These are phyloP conservation scores for Sus cebifrons DNA, from an alignment of 2,797 vertebrate species.

Conservation along the genomic window DNA sequence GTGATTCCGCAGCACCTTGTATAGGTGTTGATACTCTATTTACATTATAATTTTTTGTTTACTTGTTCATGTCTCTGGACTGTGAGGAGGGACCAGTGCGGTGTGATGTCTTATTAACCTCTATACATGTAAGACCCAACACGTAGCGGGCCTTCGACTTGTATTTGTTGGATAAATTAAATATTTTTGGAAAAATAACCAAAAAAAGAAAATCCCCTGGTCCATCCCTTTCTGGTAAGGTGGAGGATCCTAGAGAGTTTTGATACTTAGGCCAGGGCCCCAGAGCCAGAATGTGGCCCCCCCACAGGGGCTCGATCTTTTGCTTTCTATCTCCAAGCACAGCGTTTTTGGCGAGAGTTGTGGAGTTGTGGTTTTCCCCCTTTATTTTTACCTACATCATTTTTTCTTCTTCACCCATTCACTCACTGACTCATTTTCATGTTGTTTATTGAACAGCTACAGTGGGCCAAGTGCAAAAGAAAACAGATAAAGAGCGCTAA, in stretches of 20 bases:
- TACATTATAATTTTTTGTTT: background rate
- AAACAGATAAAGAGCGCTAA: conserved; percentile 2
- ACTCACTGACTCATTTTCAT: conserved; percentile 14
- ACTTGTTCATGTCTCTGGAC: background rate
- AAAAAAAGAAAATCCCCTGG: background rate
- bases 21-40: background rate
- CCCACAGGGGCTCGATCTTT: background rate
- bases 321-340: background rate
- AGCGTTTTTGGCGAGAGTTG: background rate
- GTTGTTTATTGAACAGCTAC: conserved; percentile 62
- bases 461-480: background rate
- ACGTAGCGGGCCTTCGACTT: background rate
- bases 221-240: background rate
- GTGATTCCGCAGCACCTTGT: background rate
- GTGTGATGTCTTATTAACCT: background rate
- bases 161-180: conserved; percentile 41
- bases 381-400: background rate
- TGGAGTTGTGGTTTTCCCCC: background rate
- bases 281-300: background rate
- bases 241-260: background rate
- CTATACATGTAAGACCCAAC: background rate
- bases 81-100: background rate
- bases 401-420: conserved; percentile 24
- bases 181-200: background rate
- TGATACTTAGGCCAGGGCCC: background rate